Evolutionary conservation across 2,888 invertebrate species (phyloP).

Genomic region (Lepidochrysops patricia): DNA sequence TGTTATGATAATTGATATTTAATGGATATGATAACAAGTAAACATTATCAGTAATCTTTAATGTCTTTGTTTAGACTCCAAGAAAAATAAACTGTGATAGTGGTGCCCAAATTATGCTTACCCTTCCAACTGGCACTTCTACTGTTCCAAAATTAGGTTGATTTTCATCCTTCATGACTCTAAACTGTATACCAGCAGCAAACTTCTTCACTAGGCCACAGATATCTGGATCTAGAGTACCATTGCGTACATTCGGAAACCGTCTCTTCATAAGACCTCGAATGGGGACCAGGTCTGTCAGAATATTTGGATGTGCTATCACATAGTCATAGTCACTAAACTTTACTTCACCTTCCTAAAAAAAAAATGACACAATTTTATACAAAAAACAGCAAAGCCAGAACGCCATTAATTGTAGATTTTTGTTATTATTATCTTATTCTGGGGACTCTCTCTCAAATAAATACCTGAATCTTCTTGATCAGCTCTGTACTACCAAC

Average conservation of each 20-base stretch:
- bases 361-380: conserved; percentile 13
- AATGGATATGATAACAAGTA: too few relatives aligned
- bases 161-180: conserved; percentile 77
- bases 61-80: too few relatives aligned
- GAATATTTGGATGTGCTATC: conserved; percentile 85
- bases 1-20: too few relatives aligned
- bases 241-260: conserved; percentile 80
- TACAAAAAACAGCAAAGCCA: neutral
- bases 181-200: conserved; percentile 81
- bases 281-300: conserved; percentile 83
- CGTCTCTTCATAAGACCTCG: conserved; percentile 85
- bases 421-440: too few relatives aligned
- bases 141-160: conserved; percentile 82
- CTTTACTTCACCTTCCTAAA: conserved; percentile 78
- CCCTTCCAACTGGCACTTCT: conserved; percentile 80
- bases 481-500: conserved; percentile 84
- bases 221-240: conserved; percentile 81
- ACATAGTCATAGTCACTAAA: conserved; percentile 82
- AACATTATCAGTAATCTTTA: too few relatives aligned
- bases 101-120: conserved; percentile 56
- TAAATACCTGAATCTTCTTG: conserved; percentile 79
- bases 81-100: too few relatives aligned
- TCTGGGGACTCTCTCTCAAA: too few relatives aligned
- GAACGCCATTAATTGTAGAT: too few relatives aligned
- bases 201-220: conserved; percentile 76